phyloP scores from a whole-genome alignment of 2,797 vertebrate species.

The Arremon brunneinucha region DNA sequence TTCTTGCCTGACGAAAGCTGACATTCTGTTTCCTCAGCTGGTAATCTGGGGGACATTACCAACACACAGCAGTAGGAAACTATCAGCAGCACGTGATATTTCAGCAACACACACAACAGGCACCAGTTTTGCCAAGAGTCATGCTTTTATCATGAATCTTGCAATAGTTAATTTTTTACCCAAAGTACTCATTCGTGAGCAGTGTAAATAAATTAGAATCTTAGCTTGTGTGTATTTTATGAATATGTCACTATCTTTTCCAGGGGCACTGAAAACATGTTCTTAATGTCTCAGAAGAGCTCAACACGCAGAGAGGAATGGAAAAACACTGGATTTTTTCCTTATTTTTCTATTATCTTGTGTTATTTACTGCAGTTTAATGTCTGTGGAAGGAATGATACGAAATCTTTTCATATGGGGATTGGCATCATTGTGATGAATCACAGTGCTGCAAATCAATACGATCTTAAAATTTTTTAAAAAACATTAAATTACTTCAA shows the following conservation, averaged over 20 bases:
- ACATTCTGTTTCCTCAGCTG: conserved; percentile 21
- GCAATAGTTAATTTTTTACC: background rate
- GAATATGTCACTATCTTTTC: background rate
- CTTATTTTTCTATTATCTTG: background rate
- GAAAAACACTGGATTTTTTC: background rate
- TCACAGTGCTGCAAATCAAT: background rate
- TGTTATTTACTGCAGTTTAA: background rate
- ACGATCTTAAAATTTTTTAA: background rate
- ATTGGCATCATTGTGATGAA: background rate
- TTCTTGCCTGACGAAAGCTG: conserved; percentile 61
- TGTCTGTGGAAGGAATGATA: background rate
- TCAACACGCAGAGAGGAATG: background rate
- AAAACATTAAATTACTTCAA: background rate
- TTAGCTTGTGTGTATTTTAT: background rate
- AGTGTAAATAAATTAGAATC: background rate
- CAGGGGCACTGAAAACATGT: background rate
- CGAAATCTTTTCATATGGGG: background rate
- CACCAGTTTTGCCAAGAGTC: background rate
- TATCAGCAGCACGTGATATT: background rate
- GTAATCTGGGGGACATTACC: conserved; percentile 15
- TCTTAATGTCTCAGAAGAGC: background rate
- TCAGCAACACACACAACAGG: background rate
- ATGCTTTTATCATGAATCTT: background rate
- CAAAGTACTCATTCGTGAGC: background rate
- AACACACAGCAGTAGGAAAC: background rate